Base-by-base conservation (phyloP, 2,797 vertebrate species). In the Phoebastria nigripes region DNA sequence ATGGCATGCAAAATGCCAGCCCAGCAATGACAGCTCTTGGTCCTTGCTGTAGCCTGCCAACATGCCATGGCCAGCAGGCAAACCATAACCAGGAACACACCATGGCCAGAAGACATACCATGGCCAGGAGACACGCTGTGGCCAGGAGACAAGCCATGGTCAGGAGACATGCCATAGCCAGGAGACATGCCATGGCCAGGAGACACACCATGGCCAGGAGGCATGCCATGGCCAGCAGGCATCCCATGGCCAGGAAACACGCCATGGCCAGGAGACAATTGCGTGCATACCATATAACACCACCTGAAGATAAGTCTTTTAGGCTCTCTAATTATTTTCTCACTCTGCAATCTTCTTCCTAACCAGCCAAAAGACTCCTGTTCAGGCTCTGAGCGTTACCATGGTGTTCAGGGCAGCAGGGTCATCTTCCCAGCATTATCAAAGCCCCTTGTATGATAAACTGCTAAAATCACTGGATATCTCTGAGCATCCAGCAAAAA, bases 321-420 rank as follows among this genome's bases (percentile, higher is more conserved):
- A n/a, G n/a, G 18, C 15, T 72, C 11, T 61, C 33, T 74, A 18
- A 78, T 77, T 41, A 62, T 80, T 93, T 90, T 61, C 56, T 86
- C 13, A 35, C 61, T 39, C 70, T 51, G 13, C 19, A 77, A 14
- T 41, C 39, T 84, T 82, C 46, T 52, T 65, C 26, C 42, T 89
- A 59, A 52, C 17, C 6, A 6, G 29, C 12, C 51, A 76, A 19
- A 44, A 42, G 54, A 66, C 35, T 71, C 31, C 11, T 44, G 6
- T 47, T 62, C 67, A 76, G 51, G 15, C 39, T 77, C n/a, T 52
- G 59, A 77, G 56, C 0, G 8, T 95, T 96, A 65, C 89, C 77
- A 88, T 86, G 91, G 85, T 66, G n/a, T 28, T 74, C 74, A 80
- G 71, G 63, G 71, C 71, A 93, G n/a, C 31, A 26, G 81, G 83